phyloP scores from a whole-genome alignment of 2,113 vertebrate species.

The Tichodroma muraria region DNA sequence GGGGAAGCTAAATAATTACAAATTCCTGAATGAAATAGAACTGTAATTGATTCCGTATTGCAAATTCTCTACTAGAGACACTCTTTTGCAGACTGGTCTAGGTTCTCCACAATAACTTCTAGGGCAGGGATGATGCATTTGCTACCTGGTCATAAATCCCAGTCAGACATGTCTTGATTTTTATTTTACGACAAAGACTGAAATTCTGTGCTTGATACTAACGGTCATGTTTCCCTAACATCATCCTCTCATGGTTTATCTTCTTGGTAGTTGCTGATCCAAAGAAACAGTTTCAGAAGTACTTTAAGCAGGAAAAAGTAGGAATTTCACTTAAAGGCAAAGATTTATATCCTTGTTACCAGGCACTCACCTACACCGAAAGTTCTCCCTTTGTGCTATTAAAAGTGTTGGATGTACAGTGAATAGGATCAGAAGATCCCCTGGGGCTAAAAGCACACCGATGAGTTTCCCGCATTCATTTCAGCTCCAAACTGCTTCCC shows the following conservation, averaged over 20 bases:
- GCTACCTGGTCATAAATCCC: not conserved
- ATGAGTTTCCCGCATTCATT: not conserved
- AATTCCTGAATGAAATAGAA: not conserved
- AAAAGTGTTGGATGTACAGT: not conserved
- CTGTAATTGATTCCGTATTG: not conserved
- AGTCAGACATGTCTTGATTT: not conserved
- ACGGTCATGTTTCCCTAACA: not conserved
- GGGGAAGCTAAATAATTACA: not conserved
- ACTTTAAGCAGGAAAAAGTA: not conserved
- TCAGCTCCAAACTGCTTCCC: not conserved
- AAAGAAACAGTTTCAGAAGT: not conserved
- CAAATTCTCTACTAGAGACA: not conserved
- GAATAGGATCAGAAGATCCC: not conserved
- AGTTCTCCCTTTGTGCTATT: not conserved
- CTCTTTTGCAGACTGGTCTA: not conserved
- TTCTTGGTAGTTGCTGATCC: not conserved
- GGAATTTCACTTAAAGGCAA: not conserved
- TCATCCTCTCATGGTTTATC: not conserved
- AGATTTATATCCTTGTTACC: not conserved
- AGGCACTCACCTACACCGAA: not conserved
- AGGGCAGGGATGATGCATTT: not conserved
- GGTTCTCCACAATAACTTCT: not conserved
- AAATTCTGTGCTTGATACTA: not conserved
- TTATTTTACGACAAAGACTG: not conserved
- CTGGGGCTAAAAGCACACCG: fast-evolving